Evolutionary conservation across 2,888 invertebrate species (phyloP), one percentile per base, ranked within the genome.

Genomic region (Drosophila glabriapex): DNA sequence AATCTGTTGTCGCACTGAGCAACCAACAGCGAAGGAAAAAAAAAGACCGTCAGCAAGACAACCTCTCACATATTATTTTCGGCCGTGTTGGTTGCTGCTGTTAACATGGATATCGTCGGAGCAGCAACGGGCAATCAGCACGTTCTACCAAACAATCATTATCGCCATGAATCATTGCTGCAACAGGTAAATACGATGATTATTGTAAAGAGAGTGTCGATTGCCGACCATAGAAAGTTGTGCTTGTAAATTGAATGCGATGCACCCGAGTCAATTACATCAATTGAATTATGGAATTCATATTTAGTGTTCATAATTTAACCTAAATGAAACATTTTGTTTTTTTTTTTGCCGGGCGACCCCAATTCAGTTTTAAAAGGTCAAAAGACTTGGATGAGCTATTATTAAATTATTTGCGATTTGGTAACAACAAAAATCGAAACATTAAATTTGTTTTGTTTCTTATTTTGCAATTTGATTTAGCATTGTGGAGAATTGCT

Each of bases 121-220:
- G 82, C 89, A 68, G 83, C 88, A 71, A 75, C 89, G 64, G 89
- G 90, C 85, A 93, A 92, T 91, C 92, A 92, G 84, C 91, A 92
- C 83, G 91, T 91, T 80, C 90, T 93, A 86, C 93, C 93, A 72
- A 93, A 93, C 86, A 93, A 93, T 91, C 93, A 93, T 85, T 93
- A 92, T 92, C 93, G 93, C 62, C 92, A 92, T 90, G 93, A 93
- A 83, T 90, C 92, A 73, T 65, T 89, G 68, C 67, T 88, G 78
- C 89, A 89, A 83, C 93, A 93, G 93, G 93, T 93, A 93, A 92
- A 79, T 75, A 67, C 55, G 58, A 65, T 80, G 68, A 70, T 68
- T 65, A 76, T 33, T 41, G 29, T 25, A 52, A 59, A 69, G 61
- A 73, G 74, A 78, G 69, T 69, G 74, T 69, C 67, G 67, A 76